Conservation (phyloP, 2,888 invertebrate species). For the Aspidiotus rigidus region DNA sequence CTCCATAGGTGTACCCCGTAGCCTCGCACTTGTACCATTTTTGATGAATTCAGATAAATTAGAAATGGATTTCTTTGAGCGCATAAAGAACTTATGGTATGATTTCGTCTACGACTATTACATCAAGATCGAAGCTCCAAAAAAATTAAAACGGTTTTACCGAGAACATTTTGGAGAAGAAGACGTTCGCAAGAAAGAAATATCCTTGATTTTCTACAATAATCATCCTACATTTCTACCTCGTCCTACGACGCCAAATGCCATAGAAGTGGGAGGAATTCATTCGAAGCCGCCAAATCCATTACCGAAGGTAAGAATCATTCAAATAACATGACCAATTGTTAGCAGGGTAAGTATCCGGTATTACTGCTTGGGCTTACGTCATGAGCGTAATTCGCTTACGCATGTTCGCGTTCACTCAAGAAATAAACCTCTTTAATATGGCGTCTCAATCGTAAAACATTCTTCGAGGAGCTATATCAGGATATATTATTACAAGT, state of each 20-base stretch:
- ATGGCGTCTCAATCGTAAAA: too few species aligned
- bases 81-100: not conserved
- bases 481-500: too few species aligned
- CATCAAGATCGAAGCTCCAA: not conserved
- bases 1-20: not conserved
- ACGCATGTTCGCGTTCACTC: too few species aligned
- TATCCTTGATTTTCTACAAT: constrained; percentile 11
- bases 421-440: too few species aligned
- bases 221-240: constrained; percentile 15
- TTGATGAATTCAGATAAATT: not conserved
- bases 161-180: not conserved
- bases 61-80: not conserved
- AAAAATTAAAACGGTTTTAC: constrained; percentile 8
- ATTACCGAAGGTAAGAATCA: constrained; percentile 11
- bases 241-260: constrained; percentile 11
- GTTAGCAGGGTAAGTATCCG: too few species aligned
- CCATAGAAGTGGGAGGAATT: constrained; percentile 19
- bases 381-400: too few species aligned
- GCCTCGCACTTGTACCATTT: not conserved
- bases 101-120: not conserved
- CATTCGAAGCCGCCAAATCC: constrained; percentile 11
- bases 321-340: too few species aligned
- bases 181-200: not conserved
- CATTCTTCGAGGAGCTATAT: too few species aligned
- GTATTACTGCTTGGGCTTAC: too few species aligned